phyloP scores from a whole-genome alignment of 2,113 vertebrate species.

The Meriones unguiculatus region DNA sequence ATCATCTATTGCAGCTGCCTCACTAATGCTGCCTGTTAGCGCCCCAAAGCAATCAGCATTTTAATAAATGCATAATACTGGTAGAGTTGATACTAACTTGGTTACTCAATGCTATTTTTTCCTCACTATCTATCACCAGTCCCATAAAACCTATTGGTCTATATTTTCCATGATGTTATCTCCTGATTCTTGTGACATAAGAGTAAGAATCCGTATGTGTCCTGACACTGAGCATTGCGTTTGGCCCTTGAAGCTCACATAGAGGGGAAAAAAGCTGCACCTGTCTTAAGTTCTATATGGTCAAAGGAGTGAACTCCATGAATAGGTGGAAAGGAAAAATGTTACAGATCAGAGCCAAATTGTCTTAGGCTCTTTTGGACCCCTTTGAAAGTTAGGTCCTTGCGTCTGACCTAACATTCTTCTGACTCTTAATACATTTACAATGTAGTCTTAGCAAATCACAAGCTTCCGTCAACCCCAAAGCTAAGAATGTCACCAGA shows the following conservation, averaged over 20 bases:
- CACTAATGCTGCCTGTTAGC: slow-evolving; percentile 54
- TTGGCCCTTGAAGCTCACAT: fast-evolving
- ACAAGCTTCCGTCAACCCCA: background rate
- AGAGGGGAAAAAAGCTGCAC: no score
- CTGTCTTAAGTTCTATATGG: background rate
- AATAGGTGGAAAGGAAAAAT: background rate
- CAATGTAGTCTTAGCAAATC: background rate
- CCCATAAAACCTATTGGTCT: background rate
- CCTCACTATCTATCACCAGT: background rate
- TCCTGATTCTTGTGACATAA: background rate
- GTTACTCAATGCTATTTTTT: slow-evolving; percentile 11
- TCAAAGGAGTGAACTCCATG: background rate
- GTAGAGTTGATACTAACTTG: slow-evolving; percentile 16
- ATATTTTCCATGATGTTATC: background rate
- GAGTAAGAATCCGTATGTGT: background rate
- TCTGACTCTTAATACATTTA: background rate
- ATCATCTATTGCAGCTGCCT: slow-evolving; percentile 42
- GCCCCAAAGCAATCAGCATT: slow-evolving; percentile 62
- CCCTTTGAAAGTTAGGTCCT: background rate
- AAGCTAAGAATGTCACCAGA: background rate
- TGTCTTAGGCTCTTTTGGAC: background rate
- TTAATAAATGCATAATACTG: slow-evolving; percentile 58
- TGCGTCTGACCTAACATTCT: background rate
- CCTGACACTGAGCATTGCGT: background rate
- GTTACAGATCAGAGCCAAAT: background rate